These are phyloP conservation scores for Agelas oroides DNA, from an alignment of 37 sponge, comb jelly and placozoan species.

Conservation along the genomic window DNA sequence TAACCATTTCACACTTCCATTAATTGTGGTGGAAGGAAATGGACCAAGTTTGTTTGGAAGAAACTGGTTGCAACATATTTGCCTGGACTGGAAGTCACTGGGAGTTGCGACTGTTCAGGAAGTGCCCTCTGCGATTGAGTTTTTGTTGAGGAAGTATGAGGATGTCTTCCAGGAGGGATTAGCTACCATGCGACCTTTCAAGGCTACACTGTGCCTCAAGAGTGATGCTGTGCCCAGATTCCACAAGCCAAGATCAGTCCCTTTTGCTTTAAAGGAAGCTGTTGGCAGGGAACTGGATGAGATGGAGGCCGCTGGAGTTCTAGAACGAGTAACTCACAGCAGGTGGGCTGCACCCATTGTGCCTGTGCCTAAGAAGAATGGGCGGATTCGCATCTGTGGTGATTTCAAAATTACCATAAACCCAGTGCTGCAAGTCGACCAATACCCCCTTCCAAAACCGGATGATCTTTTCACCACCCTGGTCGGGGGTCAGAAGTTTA, in stretches of 20 bases:
- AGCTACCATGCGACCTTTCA: constrained; percentile 15
- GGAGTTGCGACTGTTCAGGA: too few species aligned
- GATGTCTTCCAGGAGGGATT: constrained; percentile 11
- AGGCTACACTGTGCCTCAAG: constrained; percentile 17
- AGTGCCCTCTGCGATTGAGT: too few species aligned
- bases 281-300: constrained; percentile 17
- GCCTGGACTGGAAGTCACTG: too few species aligned
- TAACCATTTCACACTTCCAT: not conserved
- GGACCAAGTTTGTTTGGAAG: constrained; percentile 18
- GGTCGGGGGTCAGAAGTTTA: constrained; percentile 53
- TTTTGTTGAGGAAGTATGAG: constrained; percentile 7
- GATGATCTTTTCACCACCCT: constrained; percentile 48
- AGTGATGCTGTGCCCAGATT: constrained; percentile 15
- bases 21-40: constrained; percentile 8
- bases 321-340: constrained; percentile 23
- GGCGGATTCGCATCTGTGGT: constrained; percentile 54
- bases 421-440: constrained; percentile 37
- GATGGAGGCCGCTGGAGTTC: constrained; percentile 40
- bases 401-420: constrained; percentile 64
- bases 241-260: constrained; percentile 18
- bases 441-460: constrained; percentile 50
- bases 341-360: constrained; percentile 73
- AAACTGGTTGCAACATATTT: constrained; percentile 41
- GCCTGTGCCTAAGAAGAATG: constrained; percentile 51
- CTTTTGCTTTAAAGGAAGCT: constrained; percentile 20